A percentile compares a stretch with the other conserved stretches of the same genome.
These are phyloP conservation scores for Gymnothorax reevesii DNA, from an alignment of 2,797 vertebrate species.

Conservation along the genomic window DNA sequence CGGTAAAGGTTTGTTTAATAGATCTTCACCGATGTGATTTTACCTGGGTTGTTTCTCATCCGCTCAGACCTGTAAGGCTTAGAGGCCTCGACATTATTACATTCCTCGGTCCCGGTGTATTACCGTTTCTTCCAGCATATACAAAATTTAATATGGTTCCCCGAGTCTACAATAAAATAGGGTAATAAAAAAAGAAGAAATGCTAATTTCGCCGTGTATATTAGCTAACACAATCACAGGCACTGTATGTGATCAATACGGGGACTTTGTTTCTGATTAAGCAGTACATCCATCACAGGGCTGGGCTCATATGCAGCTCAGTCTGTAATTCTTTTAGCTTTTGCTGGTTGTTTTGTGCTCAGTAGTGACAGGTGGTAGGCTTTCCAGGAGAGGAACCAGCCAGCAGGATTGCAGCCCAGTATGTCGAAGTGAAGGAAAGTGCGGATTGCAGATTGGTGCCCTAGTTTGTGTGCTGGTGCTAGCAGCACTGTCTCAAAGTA, in stretches of 20 bases:
- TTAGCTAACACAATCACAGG: background rate
- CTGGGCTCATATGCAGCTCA: background rate
- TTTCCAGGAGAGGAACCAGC: background rate
- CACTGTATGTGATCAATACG: background rate
- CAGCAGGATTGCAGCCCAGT: background rate
- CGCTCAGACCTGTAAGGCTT: background rate
- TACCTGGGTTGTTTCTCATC: constrained; percentile 5
- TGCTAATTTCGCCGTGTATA: background rate
- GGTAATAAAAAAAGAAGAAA: background rate
- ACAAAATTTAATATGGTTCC: constrained; percentile 8
- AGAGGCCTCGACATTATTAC: background rate
- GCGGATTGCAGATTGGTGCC: background rate
- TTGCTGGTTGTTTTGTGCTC: background rate
- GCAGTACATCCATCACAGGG: background rate
- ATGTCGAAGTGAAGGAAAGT: background rate
- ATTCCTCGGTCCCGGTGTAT: background rate
- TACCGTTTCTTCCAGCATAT: background rate
- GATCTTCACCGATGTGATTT: background rate
- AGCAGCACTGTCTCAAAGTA: background rate
- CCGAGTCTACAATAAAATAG: constrained; percentile 1
- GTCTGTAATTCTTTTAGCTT: background rate
- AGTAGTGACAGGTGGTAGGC: background rate
- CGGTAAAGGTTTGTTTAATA: background rate
- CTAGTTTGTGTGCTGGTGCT: background rate
- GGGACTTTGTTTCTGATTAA: background rate